These are phyloP conservation scores for Tupaia tana DNA, from an alignment of 2,113 vertebrate genomes.

Conservation along the genomic window DNA sequence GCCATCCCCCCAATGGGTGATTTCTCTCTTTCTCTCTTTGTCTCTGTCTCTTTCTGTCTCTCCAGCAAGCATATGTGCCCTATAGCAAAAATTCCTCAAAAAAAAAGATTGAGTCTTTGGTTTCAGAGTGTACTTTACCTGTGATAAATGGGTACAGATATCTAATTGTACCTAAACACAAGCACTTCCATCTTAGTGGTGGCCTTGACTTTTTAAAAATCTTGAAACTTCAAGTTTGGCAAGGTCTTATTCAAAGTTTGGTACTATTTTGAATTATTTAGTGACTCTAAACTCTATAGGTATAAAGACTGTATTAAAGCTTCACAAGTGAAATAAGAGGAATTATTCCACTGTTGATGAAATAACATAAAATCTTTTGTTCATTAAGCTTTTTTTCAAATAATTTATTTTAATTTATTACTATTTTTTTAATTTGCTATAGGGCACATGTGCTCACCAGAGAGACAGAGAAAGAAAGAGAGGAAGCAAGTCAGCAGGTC, in stretches of 20 bases:
- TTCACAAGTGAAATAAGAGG: not conserved
- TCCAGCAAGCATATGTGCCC: too few species aligned
- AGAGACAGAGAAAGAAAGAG: too few species aligned
- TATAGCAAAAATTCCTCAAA: too few species aligned
- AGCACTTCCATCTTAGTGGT: not conserved
- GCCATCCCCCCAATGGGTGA: too few species aligned
- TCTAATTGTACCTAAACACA: not conserved
- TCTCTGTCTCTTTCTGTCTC: too few species aligned
- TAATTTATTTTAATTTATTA: too few species aligned
- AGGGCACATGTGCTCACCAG: too few species aligned
- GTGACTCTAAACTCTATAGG: not conserved
- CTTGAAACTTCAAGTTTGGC: not conserved
- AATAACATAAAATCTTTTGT: not conserved
- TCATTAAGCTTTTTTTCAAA: not conserved
- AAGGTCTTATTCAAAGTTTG: not conserved
- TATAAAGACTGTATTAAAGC: not conserved
- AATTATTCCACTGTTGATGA: constrained; percentile 6
- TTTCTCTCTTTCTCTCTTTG: not conserved
- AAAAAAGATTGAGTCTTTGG: not conserved
- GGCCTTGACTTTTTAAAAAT: not conserved
- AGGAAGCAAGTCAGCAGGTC: too few species aligned
- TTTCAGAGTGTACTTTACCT: not conserved
- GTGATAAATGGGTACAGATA: not conserved
- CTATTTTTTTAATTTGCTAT: too few species aligned
- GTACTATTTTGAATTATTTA: not conserved